phyloP scores from a whole-genome alignment of 2,797 vertebrate species.

The Chaetophractus vellerosus region DNA sequence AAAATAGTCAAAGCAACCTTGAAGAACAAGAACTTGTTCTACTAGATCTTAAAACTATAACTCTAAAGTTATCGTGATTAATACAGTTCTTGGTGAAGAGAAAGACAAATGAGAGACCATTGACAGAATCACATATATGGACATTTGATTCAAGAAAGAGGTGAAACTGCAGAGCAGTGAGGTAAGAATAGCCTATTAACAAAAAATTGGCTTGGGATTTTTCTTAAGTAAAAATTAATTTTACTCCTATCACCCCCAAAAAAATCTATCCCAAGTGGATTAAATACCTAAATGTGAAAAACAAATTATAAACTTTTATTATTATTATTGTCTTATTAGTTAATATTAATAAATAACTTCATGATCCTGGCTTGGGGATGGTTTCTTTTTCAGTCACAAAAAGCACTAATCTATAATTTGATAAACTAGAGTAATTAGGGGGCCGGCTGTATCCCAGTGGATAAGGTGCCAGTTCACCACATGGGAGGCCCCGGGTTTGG shows the following conservation, averaged over 20 bases:
- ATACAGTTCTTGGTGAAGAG: background rate
- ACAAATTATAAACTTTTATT: background rate
- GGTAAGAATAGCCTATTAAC: background rate
- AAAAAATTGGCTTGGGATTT: background rate
- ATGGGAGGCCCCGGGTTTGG: too few species aligned
- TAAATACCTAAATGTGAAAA: background rate
- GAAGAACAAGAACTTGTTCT: background rate
- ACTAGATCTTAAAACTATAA: background rate
- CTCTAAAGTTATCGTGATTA: background rate
- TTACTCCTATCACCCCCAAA: background rate
- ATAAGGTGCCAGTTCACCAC: too few species aligned
- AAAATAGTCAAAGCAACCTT: background rate
- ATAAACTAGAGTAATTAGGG: background rate
- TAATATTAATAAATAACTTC: conserved; percentile 1
- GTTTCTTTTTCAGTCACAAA: background rate
- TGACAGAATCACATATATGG: background rate
- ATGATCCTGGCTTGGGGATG: background rate
- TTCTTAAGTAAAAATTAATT: background rate
- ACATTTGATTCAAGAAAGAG: background rate
- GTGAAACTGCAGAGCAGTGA: background rate
- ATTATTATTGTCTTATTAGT: too few species aligned
- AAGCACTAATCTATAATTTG: background rate
- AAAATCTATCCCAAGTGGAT: background rate
- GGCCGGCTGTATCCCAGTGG: too few species aligned
- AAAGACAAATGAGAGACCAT: background rate